Conservation (phyloP, 2,797 vertebrate species). For the Lepus oiostolus region DNA sequence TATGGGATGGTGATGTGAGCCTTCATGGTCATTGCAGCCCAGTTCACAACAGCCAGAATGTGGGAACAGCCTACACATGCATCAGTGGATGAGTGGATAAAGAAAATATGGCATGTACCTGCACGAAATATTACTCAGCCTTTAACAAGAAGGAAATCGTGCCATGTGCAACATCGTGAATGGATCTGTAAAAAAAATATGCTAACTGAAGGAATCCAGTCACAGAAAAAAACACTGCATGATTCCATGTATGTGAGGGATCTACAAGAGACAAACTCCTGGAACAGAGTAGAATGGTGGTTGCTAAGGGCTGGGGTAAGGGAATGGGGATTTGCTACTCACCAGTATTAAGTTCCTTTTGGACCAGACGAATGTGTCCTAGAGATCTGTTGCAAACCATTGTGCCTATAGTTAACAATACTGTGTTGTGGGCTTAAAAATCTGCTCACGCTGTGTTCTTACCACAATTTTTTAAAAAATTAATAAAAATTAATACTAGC, state of each 20-base stretch:
- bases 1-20: background rate
- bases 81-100: background rate
- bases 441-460: background rate
- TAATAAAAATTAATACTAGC: background rate
- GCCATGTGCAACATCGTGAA: too few species aligned
- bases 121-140: background rate
- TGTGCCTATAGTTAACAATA: background rate
- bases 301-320: accelerated
- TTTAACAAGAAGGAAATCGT: background rate
- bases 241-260: background rate
- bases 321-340: background rate
- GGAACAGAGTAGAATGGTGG: background rate
- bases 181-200: background rate
- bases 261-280: background rate
- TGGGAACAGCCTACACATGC: too few species aligned
- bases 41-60: background rate
- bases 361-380: too few species aligned
- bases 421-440: background rate
- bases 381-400: background rate
- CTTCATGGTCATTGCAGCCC: background rate
- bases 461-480: background rate
- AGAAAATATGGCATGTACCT: background rate
- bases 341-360: background rate
- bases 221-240: background rate
- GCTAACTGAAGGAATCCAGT: background rate